Evolutionary conservation across 2,888 invertebrate species (phyloP), one percentile per base, ranked within the genome.

Genomic region (Tetropium fuscum): DNA sequence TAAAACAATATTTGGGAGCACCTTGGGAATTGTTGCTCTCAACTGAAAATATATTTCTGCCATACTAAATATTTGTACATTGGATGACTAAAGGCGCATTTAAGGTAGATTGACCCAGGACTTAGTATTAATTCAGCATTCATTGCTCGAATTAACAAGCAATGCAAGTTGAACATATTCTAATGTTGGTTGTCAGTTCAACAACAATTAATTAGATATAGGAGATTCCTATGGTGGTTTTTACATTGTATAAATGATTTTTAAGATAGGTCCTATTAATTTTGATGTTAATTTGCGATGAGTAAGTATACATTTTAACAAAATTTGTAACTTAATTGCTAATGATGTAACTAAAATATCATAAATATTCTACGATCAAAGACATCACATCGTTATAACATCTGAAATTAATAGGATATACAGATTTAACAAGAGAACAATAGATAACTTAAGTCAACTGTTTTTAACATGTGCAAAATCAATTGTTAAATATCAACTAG

Each of bases 21-120:
- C 65, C 65, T 74, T 74, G 73, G 74, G 73, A 73, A 74, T 16
- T 54, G 64, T 68, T 68, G 69, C 63, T 64, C 59, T 60, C 74
- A 71, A 69, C 53, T 41, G 47, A 19, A 45, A 59, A 60, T 44
- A 32, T 41, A 48, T n/a, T 18, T 47, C 25, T 41, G 45, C n/a
- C 53, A 56, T 44, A 41, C 43, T 49, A 47, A 49, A 51, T 38
- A 54, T 55, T 60, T 60, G 53, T 60, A 64, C 58, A 60, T 55
- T 60, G 45, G 7, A 7, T 53, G 34, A 49, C 53, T 41, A 53
- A 44, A 56, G 53, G 45, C 53, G 41, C 13, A 38, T 55, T 48
- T 41, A 48, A 58, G 34, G 54, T 58, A 40, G 47, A 55, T 55
- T 47, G 58, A 62, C 30, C 55, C 56, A 63, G 60, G 65, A 54